Evolutionary conservation across 2,113 vertebrate genomes (phyloP), one percentile per base, ranked within the genome.

Genomic region (Pseudorasbora parva): DNA sequence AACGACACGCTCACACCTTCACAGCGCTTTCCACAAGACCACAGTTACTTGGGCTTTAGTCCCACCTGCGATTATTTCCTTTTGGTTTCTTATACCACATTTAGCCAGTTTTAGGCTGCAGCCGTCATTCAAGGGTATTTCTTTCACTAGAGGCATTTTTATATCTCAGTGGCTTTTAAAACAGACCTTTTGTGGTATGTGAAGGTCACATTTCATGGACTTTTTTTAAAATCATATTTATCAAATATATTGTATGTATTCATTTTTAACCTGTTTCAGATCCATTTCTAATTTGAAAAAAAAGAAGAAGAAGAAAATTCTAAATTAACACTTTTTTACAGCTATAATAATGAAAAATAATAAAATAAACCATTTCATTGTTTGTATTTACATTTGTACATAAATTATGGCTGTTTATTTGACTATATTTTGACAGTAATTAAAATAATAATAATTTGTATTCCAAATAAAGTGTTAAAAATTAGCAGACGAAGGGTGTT

Each of bases 1-100:
- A 78, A 78, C 6, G 93, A 57, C 47, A 75, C 19, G 47, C 45
- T 51, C 72, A 74, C 72, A 74, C 72, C 72, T 54, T 74, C 47
- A 54, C 51, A 37, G 12, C n/a, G 1, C 3, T 9, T 19, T 78
- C 37, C 15, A n/a, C 37, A 10, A 17, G 75, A 78, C 54, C 75
- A 43, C 56, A 10, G 30, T 77, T 15, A 54, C 82, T 80, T 19
- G 15, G 51, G 51, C 51, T 54, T 86, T 1, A 45, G 41, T 78
- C 75, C 33, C 75, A 60, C 33, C 75, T 78, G 75, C 37, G 4
- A 60, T 12, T 23, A 10, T 71, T 71, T 41, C 14, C 21, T 45
- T 78, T 78, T 56, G 5, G 41, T 59, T 41, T 9, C 10, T 8
- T 23, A 37, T 5, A 8, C 5, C 3, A 14, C 33, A 71, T 54